Base-by-base conservation (phyloP, 2,797 vertebrate genomes). In the Arnoldichthys spilopterus region DNA sequence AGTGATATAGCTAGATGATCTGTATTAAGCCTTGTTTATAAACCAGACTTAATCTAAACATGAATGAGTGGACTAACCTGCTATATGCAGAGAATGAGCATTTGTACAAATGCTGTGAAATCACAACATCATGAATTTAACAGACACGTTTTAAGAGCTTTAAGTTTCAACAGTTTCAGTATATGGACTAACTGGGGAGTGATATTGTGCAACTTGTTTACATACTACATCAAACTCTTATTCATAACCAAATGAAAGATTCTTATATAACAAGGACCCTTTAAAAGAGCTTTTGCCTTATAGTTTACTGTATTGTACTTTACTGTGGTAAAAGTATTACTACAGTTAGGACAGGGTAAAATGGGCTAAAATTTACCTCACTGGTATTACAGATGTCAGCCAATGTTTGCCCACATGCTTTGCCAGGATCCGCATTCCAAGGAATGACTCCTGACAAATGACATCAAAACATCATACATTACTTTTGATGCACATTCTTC, bases 351-450 rank as follows among this genome's bases (percentile, higher is more conserved):
- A n/a, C 6, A 54, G 16, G 5, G 4, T 37, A 61, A 32, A 69
- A 58, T 0, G 56, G 30, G 34, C 40, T 61, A 20, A 28, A 22
- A 16, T 73, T 90, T 94, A 99, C 98, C 96, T 99, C 97, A 58
- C 94, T 97, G 0, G 96, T 97, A 91, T 94, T 96, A 89, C 98
- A 99, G 91, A 99, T 97, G 77, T 96, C 95, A 84, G 94, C 95
- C 87, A 99, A 91, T 45, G 93, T 94, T 1, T 94, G 90, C 45
- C 97, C 98, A 13, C 97, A 99, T 78, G 95, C 97, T 90, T 94
- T 97, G 56, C 97, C 98, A 9, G 98, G 98, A 37, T 94, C 93
- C 71, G 97, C 96, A 43, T 94, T 97, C 96, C 95, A 96, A 69
- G 98, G 95, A 88, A 98, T 96, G 80, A 99, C 93, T 91, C 98